Conservation (phyloP, 2,797 vertebrate genomes). For the Avahi laniger region DNA sequence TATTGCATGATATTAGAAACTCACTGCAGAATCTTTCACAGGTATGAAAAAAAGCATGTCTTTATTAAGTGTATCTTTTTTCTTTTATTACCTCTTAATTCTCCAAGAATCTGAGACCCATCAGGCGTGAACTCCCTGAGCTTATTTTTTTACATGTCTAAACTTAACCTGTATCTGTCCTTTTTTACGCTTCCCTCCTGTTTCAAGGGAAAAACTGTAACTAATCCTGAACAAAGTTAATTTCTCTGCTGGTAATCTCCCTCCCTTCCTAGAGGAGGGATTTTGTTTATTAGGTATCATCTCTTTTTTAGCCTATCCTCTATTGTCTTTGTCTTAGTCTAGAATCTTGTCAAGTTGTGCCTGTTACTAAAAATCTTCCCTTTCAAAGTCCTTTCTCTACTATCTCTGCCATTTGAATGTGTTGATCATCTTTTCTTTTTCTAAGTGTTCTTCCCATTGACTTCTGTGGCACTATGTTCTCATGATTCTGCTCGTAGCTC, state of each 20-base stretch:
- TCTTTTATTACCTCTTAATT: neutral
- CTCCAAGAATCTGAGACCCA: neutral
- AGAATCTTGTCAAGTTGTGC: neutral
- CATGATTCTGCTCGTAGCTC: slow-evolving; percentile 43
- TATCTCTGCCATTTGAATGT: slow-evolving; percentile 49
- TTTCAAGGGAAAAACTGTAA: neutral
- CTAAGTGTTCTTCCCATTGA: slow-evolving; percentile 42
- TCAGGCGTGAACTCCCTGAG: neutral
- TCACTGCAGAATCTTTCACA: slow-evolving; percentile 93
- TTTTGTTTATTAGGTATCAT: neutral
- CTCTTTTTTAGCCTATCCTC: neutral
- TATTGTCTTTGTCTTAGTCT: neutral
- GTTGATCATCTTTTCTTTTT: slow-evolving; percentile 50
- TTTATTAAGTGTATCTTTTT: neutral
- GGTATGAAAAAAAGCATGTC: slow-evolving; percentile 82
- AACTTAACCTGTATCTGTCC: neutral
- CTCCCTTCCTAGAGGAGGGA: neutral
- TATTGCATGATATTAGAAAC: slow-evolving; percentile 94
- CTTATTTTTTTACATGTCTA: neutral
- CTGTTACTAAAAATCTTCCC: neutral
- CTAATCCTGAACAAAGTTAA: neutral
- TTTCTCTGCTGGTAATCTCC: neutral
- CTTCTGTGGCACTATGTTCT: slow-evolving; percentile 1
- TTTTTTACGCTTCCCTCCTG: neutral
- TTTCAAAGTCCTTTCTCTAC: neutral